Base-by-base conservation (phyloP, 2,888 invertebrate genomes). In the Caenorhabditis japonica region DNA sequence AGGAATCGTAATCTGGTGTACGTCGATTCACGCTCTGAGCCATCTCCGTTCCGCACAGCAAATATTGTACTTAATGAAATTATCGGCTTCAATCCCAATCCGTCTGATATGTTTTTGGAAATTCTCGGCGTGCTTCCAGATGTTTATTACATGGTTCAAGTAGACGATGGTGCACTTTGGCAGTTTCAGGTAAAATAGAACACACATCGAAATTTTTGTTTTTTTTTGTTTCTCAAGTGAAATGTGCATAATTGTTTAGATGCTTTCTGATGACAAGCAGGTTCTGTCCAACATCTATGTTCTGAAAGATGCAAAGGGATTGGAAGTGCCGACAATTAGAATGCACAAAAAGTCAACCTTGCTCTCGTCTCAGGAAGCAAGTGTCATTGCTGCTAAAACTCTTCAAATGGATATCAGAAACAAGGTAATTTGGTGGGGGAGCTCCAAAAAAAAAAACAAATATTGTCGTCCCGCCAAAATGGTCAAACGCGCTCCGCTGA, bases 281-380 rank as follows among this genome's bases (percentile, higher is more conserved):
- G 52, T 74, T 4, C 25, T 74, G 0, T 68, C 68, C 0, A 74
- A 69, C 21, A 61, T 74, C 8, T 74, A 69, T 17, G 74, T 74
- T 3, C 36, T 69, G 19, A 74, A 74, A 21, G 62, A 68, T 49
- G 74, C 68, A 0, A 61, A 61, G 38, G 74, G 68, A n/a, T 19
- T 74, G 1, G 61, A 74, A 39, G 19, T 74, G 33, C 74, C 68
- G 49, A 61, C 52, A 12, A 19, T 69, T 19, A 21, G 74, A 58
- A 69, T 68, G 68, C 74, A 74, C 19, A 74, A 74, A 10, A 74
- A 74, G 39, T 74, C 74, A 3, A 74, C 74, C 8, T 23, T 74
- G 15, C 30, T 74, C 1, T 74, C 74, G 19, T 74, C 74, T 13
- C 74, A 74, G 27, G 74, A 74, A 74, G 61, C 74, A 4, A 38